These are phyloP conservation scores for Spilogale gracilis DNA, from an alignment of 2,113 vertebrate genomes.

Conservation along the genomic window DNA sequence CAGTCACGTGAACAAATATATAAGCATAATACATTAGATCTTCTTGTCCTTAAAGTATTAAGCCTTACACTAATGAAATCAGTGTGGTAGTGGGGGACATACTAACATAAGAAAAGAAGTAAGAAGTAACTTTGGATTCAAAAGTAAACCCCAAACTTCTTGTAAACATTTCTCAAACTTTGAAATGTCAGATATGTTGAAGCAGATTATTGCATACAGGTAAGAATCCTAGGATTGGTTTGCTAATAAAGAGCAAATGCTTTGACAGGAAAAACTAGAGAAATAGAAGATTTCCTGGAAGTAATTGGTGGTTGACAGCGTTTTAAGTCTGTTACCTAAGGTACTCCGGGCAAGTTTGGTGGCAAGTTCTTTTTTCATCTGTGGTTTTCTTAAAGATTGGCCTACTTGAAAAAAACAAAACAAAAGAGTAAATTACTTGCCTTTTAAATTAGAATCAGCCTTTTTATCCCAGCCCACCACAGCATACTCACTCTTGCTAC, in stretches of 20 bases:
- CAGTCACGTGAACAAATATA: neutral
- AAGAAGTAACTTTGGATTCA: neutral
- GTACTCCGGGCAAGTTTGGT: neutral
- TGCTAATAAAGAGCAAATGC: neutral
- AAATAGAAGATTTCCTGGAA: neutral
- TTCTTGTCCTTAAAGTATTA: neutral
- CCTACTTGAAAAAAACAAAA: neutral
- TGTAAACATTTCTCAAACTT: neutral
- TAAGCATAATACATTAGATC: neutral
- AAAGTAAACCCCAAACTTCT: neutral
- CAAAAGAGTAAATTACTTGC: neutral
- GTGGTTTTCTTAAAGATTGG: neutral
- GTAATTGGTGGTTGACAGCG: neutral
- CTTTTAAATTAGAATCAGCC: neutral
- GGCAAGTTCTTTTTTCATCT: neutral
- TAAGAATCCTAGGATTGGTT: neutral
- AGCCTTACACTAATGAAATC: neutral
- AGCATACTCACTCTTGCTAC: neutral
- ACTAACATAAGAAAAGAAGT: neutral
- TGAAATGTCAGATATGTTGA: constrained; percentile 2
- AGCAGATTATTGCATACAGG: neutral
- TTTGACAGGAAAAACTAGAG: neutral
- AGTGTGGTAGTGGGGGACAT: neutral
- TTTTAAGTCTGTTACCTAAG: neutral
- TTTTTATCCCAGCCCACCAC: neutral